Conservation (phyloP, 2,113 vertebrate species). For the Poeciliopsis retropinna region DNA sequence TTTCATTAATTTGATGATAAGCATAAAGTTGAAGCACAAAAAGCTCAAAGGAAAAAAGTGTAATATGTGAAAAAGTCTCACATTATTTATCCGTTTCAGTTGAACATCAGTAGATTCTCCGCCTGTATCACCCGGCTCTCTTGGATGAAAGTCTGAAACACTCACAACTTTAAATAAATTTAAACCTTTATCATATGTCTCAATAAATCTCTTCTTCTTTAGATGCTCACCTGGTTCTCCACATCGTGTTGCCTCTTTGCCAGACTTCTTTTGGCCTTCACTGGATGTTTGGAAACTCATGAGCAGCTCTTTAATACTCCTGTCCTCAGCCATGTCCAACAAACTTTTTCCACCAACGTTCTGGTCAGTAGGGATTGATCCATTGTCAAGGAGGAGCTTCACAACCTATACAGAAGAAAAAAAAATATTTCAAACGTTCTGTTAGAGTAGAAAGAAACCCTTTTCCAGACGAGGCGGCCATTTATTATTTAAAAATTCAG, state of each 20-base stretch:
- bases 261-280: not conserved
- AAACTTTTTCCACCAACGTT: constrained; percentile 71
- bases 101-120: constrained; percentile 14
- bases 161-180: not conserved
- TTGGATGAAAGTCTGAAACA: constrained; percentile 16
- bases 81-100: constrained; percentile 12
- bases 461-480: rapidly evolving
- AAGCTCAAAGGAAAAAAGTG: not conserved
- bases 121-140: constrained; percentile 11
- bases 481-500: too few species aligned
- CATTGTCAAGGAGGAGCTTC: constrained; percentile 81
- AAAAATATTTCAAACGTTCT: constrained; percentile 1
- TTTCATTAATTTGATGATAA: not conserved
- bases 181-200: not conserved
- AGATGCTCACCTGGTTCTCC: constrained; percentile 26
- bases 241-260: not conserved
- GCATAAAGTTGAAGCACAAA: not conserved
- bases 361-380: constrained; percentile 79
- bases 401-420: constrained; percentile 76
- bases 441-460: not conserved
- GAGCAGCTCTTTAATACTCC: constrained; percentile 80
- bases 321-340: constrained; percentile 72
- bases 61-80: constrained; percentile 25
- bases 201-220: not conserved
- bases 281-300: constrained; percentile 30